A percentile compares a stretch with the other conserved stretches of the same genome.
phyloP scores from a whole-genome alignment of 2,888 invertebrate species.

The Furcula furcula region DNA sequence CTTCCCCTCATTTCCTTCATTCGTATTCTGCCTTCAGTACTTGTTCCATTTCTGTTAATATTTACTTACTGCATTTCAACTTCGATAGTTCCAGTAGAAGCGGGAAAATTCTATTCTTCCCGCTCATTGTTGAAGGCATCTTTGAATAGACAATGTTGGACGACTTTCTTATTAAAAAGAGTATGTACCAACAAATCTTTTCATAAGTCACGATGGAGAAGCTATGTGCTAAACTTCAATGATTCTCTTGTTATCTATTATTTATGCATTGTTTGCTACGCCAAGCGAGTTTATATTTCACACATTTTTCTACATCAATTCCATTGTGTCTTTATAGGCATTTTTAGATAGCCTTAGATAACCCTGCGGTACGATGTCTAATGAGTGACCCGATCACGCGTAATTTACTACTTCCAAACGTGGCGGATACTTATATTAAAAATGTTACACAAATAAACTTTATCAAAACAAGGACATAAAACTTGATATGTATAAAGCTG shows the following conservation, averaged over 20 bases:
- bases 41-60: constrained; percentile 16
- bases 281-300: constrained; percentile 27
- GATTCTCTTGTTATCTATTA: neutral
- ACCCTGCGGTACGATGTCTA: constrained; percentile 21
- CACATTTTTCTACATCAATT: no score
- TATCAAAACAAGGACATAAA: no score
- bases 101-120: neutral
- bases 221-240: neutral
- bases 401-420: constrained; percentile 37
- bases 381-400: constrained; percentile 36
- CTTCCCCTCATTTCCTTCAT: constrained; percentile 29
- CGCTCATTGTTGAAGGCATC: no score
- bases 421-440: constrained; percentile 16
- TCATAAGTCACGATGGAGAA: no score
- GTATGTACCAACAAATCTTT: no score
- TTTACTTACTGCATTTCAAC: constrained; percentile 3
- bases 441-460: constrained; percentile 29
- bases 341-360: constrained; percentile 44
- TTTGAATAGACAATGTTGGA: no score
- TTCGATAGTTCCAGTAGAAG: neutral
- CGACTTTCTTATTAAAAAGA: no score
- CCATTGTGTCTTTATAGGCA: constrained; percentile 32
- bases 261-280: constrained; percentile 13
- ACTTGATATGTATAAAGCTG: no score
- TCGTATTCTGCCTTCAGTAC: constrained; percentile 21